Percentiles rank a stretch among this genome's conserved stretches.
phyloP scores from a whole-genome alignment of 2,797 vertebrate species.

The Anabacerthia variegaticeps region DNA sequence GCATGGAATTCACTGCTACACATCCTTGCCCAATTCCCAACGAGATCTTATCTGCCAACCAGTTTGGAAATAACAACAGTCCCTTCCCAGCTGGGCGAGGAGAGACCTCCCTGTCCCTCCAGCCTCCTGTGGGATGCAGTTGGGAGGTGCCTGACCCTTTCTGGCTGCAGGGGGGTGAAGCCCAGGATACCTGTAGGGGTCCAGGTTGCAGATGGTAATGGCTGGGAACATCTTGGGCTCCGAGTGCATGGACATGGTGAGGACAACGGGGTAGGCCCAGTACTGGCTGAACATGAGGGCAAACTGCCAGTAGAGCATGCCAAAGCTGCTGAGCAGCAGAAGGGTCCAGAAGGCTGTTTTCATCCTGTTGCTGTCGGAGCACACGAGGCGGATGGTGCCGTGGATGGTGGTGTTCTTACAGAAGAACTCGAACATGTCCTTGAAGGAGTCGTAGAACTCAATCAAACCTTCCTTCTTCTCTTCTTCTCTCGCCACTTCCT shows the following conservation, averaged over 20 bases:
- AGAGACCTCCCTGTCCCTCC: background rate
- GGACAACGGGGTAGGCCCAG: constrained; percentile 60
- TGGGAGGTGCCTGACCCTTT: background rate
- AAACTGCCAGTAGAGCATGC: constrained; percentile 72
- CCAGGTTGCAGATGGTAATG: constrained; percentile 74
- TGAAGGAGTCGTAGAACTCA: constrained; percentile 70
- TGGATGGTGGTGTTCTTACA: constrained; percentile 75
- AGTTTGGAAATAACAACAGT: background rate
- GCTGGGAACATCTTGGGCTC: constrained; percentile 68
- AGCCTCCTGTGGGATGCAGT: background rate
- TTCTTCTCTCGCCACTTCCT: background rate
- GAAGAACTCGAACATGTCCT: constrained; percentile 77
- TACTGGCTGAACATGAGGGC: constrained; percentile 64
- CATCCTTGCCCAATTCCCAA: background rate
- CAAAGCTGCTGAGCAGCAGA: constrained; percentile 65
- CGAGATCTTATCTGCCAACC: background rate
- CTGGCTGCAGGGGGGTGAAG: background rate
- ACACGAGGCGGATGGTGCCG: constrained; percentile 66
- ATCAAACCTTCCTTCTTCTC: constrained; percentile 47
- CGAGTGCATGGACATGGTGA: constrained; percentile 51
- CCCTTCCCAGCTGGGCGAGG: background rate
- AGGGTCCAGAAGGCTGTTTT: constrained; percentile 67
- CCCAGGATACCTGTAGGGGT: constrained; percentile 61
- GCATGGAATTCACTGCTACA: background rate
- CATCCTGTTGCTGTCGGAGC: constrained; percentile 59